Conservation (phyloP, 2,797 vertebrate species). For the Holocentrus rufus region DNA sequence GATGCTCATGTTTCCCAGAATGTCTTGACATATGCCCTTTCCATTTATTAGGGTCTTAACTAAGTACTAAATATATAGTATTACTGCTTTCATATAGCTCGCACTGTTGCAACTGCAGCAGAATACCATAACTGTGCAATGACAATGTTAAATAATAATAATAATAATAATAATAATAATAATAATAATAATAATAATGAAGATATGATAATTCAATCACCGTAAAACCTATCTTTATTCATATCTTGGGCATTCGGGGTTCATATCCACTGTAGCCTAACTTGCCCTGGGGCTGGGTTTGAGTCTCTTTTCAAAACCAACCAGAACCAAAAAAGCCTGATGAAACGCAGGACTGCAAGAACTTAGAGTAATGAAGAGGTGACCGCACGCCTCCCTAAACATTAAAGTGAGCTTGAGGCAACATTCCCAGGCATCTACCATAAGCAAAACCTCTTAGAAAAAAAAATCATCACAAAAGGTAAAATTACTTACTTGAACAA, state of each 20-base stretch:
- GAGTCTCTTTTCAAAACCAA: slow-evolving; percentile 36
- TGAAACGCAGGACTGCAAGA: slow-evolving; percentile 32
- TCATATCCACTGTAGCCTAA: slow-evolving; percentile 2
- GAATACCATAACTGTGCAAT: slow-evolving; percentile 40
- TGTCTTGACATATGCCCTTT: neutral
- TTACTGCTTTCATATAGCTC: slow-evolving; percentile 27
- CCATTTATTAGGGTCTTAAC: neutral
- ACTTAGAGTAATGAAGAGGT: slow-evolving; percentile 37
- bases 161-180: no score
- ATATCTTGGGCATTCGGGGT: slow-evolving; percentile 23
- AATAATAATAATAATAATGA: neutral
- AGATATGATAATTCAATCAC: neutral
- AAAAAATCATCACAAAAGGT: slow-evolving; percentile 78
- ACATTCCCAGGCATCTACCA: slow-evolving; percentile 69
- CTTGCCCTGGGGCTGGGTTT: slow-evolving; percentile 18
- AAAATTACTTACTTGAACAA: slow-evolving; percentile 81
- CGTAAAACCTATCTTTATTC: neutral
- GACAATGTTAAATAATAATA: slow-evolving; percentile 30
- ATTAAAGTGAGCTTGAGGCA: slow-evolving; percentile 66
- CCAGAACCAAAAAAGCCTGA: slow-evolving; percentile 10
- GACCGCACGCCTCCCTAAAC: slow-evolving; percentile 65
- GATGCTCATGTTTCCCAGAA: neutral
- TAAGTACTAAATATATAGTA: neutral
- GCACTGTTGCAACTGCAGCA: slow-evolving; percentile 29
- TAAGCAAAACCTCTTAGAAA: slow-evolving; percentile 75